A percentile compares a stretch with the other conserved stretches of the same genome.
phyloP scores from a whole-genome alignment of 64 coral and sea anemone genomes.

The Catalaphyllia jardinei region DNA sequence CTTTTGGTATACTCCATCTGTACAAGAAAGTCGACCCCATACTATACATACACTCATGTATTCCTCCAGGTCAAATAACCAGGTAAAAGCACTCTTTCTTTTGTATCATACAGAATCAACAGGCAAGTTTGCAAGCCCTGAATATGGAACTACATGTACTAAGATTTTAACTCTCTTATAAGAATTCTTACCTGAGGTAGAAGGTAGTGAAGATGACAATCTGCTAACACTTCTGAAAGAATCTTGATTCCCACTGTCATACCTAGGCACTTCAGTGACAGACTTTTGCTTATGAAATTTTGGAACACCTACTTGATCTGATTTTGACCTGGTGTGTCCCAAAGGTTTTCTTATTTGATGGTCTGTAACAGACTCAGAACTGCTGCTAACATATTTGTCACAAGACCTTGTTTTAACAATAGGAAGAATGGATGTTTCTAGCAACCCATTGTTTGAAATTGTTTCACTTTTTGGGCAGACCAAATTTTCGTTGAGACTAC shows the following conservation, averaged over 20 bases:
- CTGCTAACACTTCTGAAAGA: slow-evolving; percentile 9
- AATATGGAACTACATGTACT: no score
- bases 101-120: no score
- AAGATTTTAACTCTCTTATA: no score
- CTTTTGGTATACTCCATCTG: no score
- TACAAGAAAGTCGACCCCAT: no score
- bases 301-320: slow-evolving; percentile 63
- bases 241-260: neutral
- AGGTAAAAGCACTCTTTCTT: no score
- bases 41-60: no score
- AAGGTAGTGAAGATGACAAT: slow-evolving; percentile 78
- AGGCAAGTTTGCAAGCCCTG: no score
- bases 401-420: neutral
- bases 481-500: neutral
- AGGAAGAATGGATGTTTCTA: neutral
- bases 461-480: neutral
- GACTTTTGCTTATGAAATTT: slow-evolving; percentile 29
- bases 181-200: slow-evolving; percentile 55
- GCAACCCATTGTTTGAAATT: neutral
- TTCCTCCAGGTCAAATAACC: no score
- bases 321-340: slow-evolving; percentile 83
- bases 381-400: neutral
- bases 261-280: slow-evolving; percentile 12
- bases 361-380: slow-evolving; percentile 37
- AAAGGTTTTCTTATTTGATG: slow-evolving; percentile 53